These are phyloP conservation scores for Micoletzkya japonica DNA, from an alignment of 2,888 invertebrate genomes.

Conservation along the genomic window DNA sequence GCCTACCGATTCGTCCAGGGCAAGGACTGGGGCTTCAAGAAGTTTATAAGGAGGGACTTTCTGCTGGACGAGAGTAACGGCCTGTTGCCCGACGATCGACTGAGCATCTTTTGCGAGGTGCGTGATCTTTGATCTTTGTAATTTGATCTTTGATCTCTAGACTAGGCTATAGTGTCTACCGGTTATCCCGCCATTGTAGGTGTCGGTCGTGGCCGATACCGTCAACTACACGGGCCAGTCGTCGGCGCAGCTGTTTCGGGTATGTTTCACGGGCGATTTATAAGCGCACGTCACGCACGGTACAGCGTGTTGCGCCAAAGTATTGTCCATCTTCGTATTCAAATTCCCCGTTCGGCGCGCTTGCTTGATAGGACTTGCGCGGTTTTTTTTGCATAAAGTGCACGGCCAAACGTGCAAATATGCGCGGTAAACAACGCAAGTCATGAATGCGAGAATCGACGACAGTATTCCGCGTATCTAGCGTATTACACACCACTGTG, in stretches of 20 bases:
- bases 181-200: constrained; percentile 35
- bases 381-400: no score
- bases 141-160: neutral
- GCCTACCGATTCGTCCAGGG: constrained; percentile 99
- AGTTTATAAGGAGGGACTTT: constrained; percentile 97
- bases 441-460: neutral
- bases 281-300: neutral
- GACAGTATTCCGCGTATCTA: no score
- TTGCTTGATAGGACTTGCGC: neutral
- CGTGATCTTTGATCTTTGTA: constrained; percentile 64
- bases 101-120: constrained; percentile 94
- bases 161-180: neutral
- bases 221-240: constrained; percentile 97
- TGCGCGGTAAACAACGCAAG: no score
- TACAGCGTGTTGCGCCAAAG: no score
- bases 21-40: constrained; percentile 99
- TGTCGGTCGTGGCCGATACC: constrained; percentile 96
- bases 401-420: no score
- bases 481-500: no score
- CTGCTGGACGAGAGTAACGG: constrained; percentile 98
- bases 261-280: no score
- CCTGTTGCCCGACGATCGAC: constrained; percentile 93
- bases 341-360: neutral
- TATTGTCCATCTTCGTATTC: no score
- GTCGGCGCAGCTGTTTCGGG: constrained; percentile 51